Evolutionary conservation across 2,888 invertebrate genomes (phyloP), one percentile per base, ranked within the genome.

Genomic region (Conomelus anceps): DNA sequence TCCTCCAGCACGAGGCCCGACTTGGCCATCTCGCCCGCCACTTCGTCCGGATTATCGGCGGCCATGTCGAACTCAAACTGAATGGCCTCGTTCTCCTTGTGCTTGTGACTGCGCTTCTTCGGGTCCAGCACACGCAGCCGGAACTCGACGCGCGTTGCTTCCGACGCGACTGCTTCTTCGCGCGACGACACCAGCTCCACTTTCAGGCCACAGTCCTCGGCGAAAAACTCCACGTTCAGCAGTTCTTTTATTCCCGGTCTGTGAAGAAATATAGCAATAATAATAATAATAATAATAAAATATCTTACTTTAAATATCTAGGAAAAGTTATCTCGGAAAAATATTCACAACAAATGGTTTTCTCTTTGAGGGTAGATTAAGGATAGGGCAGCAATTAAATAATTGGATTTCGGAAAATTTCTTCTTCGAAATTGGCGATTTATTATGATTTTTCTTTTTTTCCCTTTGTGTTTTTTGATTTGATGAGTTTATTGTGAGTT

Each of bases 11-110:
- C 98, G 92, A 98, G 97, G 63, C 98, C 98, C 23, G 98, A 97
- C 93, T 98, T 98, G 63, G 97, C 97, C 99, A 99, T 98, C 93
- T 98, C 99, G 92, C 96, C 96, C 89, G 98, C 98, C 84, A 99
- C 97, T 92, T 98, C 98, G 92, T 99, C 98, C 90, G 98, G 97
- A 93, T 98, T 97, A 93, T 99, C 99, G 90, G 95, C 95, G 91
- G 96, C 96, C 92, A 98, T 96, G 93, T 99, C 98, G 94, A 98
- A 99, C 92, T 99, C 98, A 94, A 99, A 99, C 94, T 99, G 99
- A 92, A 99, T 99, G 17, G 99, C 99, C 93, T 99, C 99, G 94
- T 99, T 99, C 94, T 99, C 99, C 93, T 99, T 98, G 94, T 99
- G 99, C 91, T 99, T 98, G 93, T 98, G 98, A 85, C 98, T 98